Conservation (phyloP, 1,140 invertebrate genomes). For the Drosophila sproati region DNA sequence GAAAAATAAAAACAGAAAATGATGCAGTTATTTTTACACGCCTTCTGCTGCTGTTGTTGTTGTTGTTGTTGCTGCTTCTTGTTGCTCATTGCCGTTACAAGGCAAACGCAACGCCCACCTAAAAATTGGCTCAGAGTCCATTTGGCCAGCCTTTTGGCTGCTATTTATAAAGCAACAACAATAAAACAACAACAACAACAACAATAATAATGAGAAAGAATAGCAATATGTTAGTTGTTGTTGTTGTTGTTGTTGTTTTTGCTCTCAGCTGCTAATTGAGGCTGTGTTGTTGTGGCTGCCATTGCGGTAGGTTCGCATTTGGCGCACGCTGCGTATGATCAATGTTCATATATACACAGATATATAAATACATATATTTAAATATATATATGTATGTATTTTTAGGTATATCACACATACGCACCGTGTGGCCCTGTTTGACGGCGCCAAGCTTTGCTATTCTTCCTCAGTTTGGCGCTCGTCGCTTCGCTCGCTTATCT, state of each 20-base stretch:
- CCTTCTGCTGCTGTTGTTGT: constrained; percentile 39
- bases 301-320: constrained; percentile 72
- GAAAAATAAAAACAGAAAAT: constrained; percentile 39
- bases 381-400: not conserved
- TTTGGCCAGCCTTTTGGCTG: constrained; percentile 30
- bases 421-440: constrained; percentile 7
- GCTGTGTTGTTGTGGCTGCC: constrained; percentile 12
- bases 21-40: constrained; percentile 73
- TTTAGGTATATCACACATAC: constrained; percentile 27
- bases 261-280: constrained; percentile 44
- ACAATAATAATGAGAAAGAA: not conserved
- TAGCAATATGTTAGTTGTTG: constrained; percentile 51
- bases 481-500: constrained; percentile 10
- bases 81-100: constrained; percentile 53
- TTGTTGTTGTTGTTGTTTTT: not conserved
- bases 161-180: constrained; percentile 53
- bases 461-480: not conserved
- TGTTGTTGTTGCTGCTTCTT: constrained; percentile 21
- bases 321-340: constrained; percentile 63
- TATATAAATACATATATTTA: not conserved
- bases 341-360: constrained; percentile 30
- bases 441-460: not conserved
- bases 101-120: constrained; percentile 55
- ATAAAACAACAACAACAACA: constrained; percentile 3
- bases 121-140: constrained; percentile 57